Percentiles rank a stretch among this genome's conserved stretches.
These are phyloP conservation scores for Netelia virgata DNA, from an alignment of 2,888 invertebrate genomes.

Conservation along the genomic window DNA sequence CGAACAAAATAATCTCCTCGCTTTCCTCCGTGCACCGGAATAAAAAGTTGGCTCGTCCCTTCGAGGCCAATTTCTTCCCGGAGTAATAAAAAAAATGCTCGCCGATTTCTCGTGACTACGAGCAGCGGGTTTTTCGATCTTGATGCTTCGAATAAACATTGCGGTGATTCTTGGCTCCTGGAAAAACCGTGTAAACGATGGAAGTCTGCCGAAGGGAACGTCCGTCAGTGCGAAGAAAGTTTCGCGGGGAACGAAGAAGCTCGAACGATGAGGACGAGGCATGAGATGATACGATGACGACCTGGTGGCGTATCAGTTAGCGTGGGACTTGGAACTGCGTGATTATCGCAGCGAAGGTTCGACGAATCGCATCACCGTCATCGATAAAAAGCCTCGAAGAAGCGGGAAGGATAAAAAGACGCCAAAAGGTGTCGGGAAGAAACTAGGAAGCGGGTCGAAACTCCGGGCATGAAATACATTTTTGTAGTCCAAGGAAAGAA, in stretches of 20 bases:
- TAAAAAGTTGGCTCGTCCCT: too few relatives aligned
- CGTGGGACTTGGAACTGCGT: conserved; percentile 58
- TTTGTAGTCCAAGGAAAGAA: too few relatives aligned
- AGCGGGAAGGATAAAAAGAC: neutral
- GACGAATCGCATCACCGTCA: neutral
- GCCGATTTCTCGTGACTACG: neutral
- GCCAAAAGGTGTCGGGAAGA: neutral
- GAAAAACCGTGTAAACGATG: conserved; percentile 31
- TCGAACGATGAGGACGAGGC: conserved; percentile 7
- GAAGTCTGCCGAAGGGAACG: conserved; percentile 13
- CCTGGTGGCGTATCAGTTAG: conserved; percentile 53
- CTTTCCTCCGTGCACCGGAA: too few relatives aligned
- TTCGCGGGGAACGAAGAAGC: neutral
- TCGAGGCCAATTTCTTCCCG: too few relatives aligned
- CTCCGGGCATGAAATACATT: too few relatives aligned
- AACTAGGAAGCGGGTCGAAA: neutral
- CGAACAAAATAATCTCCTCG: too few relatives aligned
- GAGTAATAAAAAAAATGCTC: neutral
- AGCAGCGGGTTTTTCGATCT: neutral
- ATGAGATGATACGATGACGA: conserved; percentile 55
- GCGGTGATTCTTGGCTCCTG: neutral
- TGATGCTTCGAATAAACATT: neutral
- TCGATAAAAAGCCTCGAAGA: neutral
- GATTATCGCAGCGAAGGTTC: conserved; percentile 37
- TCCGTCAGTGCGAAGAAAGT: neutral